These are phyloP conservation scores for Polymixis flavicincta DNA, from an alignment of 2,888 invertebrate species.

Conservation along the genomic window DNA sequence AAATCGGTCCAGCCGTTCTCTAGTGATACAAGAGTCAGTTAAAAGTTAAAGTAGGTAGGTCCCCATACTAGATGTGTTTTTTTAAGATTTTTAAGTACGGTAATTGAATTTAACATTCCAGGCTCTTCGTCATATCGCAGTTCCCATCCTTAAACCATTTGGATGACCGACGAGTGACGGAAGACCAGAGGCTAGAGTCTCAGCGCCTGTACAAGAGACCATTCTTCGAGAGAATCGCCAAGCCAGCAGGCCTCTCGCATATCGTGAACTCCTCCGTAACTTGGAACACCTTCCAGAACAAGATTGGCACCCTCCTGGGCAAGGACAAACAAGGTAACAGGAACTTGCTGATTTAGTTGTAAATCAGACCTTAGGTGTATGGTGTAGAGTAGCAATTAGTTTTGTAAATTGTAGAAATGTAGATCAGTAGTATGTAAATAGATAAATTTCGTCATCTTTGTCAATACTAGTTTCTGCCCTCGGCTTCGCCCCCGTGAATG, in stretches of 20 bases:
- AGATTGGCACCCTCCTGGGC: constrained; percentile 74
- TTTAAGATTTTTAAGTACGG: too few species aligned
- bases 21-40: too few species aligned
- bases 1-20: too few species aligned
- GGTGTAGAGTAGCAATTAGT: background rate
- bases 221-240: constrained; percentile 88
- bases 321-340: constrained; percentile 74
- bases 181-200: constrained; percentile 92
- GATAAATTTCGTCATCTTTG: background rate
- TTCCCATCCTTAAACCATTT: constrained; percentile 92
- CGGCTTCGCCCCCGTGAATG: too few species aligned
- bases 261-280: constrained; percentile 78
- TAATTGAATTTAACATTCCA: too few species aligned
- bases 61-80: too few species aligned
- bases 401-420: constrained; percentile 8
- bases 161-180: constrained; percentile 93
- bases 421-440: constrained; percentile 11
- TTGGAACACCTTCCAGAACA: constrained; percentile 80
- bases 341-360: constrained; percentile 75
- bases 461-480: too few species aligned
- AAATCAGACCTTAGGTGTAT: constrained; percentile 18
- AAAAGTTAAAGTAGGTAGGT: too few species aligned
- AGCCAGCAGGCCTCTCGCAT: constrained; percentile 77
- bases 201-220: constrained; percentile 91
- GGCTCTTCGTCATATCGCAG: constrained; percentile 94